Base-by-base conservation (phyloP, 1,140 invertebrate species). In the Wiebesia pumilae region DNA sequence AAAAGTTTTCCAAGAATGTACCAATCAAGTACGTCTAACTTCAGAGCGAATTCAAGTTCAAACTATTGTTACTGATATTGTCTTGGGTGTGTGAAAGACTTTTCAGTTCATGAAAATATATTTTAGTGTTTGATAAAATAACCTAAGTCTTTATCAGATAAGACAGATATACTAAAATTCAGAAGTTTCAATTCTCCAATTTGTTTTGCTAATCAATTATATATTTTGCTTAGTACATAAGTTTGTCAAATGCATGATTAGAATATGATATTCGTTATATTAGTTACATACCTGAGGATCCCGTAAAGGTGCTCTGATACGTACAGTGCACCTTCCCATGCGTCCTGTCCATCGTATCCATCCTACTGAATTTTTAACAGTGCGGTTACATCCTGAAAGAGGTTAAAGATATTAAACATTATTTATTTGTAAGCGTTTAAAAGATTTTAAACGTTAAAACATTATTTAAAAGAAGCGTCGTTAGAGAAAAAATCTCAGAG, bases 281-380 rank as follows among this genome's bases (percentile, higher is more conserved):
- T 0, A 75, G 71, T 43, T 43, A 14, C 86, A 83, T 88, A 92
- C 92, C 91, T 92, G 91, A 27, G 91, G 90, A 88, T 92, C 92
- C 77, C 89, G 91, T 67, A 90, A 85, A 73, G 91, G 89, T 71
- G 91, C 90, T 81, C 89, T 89, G 87, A 92, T 92, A 47, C 90
- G 88, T 69, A 92, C 88, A 83, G 91, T 88, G 82, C 92, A 92
- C 73, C 89, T 90, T 71, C 92, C 92, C 92, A 92, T 92, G 65
- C 92, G 89, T 79, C 92, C 92, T n/a, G 92, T 92, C 92, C 92
- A 92, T 73, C 91, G 89, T 83, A 92, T 91, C 91, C 91, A 92
- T 81, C 92, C 92, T 38, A 92, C 90, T 2, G 92, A 92, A 89
- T 90, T 91, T 62, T 90, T 91, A 83, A 92, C 88, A 24, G 92